Conservation (phyloP, 2,888 invertebrate species). For the Ypsolopha scabrella region DNA sequence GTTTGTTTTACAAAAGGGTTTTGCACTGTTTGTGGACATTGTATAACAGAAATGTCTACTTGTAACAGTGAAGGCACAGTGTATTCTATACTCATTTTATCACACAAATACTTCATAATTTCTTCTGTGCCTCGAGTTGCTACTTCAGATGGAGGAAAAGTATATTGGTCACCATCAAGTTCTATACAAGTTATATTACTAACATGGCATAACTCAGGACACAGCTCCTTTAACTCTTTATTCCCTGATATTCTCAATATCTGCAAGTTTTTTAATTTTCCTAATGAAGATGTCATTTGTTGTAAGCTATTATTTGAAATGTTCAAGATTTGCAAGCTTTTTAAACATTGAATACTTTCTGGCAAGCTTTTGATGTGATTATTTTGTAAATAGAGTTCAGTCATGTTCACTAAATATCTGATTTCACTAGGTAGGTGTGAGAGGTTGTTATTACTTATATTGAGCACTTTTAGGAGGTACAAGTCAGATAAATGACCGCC, state of each 20-base stretch:
- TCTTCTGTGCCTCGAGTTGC: slow-evolving; percentile 69
- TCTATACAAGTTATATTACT: slow-evolving; percentile 72
- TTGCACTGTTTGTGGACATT: slow-evolving; percentile 33
- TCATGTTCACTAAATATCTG: slow-evolving; percentile 73
- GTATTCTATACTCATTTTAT: slow-evolving; percentile 59
- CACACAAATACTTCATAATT: slow-evolving; percentile 75
- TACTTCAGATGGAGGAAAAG: slow-evolving; percentile 75
- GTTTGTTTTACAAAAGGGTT: slow-evolving; percentile 41
- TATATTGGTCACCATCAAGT: slow-evolving; percentile 72
- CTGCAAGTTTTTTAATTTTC: slow-evolving; percentile 71
- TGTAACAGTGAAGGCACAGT: slow-evolving; percentile 37
- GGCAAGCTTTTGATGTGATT: slow-evolving; percentile 80
- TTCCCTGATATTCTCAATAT: slow-evolving; percentile 74
- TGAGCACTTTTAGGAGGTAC: slow-evolving; percentile 73
- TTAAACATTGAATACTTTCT: slow-evolving; percentile 73
- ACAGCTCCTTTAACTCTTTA: slow-evolving; percentile 68
- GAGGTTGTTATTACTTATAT: slow-evolving; percentile 77
- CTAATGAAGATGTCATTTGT: slow-evolving; percentile 72
- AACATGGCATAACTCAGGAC: slow-evolving; percentile 75
- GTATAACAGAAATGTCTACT: slow-evolving; percentile 27
- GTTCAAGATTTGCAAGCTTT: slow-evolving; percentile 75
- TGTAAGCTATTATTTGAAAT: slow-evolving; percentile 78
- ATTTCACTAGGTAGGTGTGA: slow-evolving; percentile 74
- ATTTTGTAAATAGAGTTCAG: slow-evolving; percentile 79
- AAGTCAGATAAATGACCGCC: slow-evolving; percentile 81